Conservation (phyloP, 2,888 invertebrate species). For the Tenthredo livida region DNA sequence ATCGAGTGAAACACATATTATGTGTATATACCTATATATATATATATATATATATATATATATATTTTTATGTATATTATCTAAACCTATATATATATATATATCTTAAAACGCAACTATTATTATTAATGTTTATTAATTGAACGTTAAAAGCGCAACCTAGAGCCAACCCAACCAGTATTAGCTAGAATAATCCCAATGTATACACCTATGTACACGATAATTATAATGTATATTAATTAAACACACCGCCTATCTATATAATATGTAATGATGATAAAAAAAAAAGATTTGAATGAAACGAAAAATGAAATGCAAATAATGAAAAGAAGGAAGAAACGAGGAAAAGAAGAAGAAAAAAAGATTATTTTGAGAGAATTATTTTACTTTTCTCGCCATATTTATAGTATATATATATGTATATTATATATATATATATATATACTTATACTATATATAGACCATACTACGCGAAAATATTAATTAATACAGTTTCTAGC, state of each 20-base stretch:
- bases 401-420: not conserved
- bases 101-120: too few relatives aligned
- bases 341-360: not conserved
- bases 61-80: not conserved
- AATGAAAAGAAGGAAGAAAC: not conserved
- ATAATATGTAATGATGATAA: not conserved
- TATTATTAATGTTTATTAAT: slow-evolving; percentile 12
- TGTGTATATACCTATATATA: not conserved
- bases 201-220: not conserved
- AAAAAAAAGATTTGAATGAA: not conserved
- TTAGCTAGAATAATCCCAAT: slow-evolving; percentile 45
- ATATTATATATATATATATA: not conserved
- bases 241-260: not conserved
- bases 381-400: slow-evolving; percentile 11
- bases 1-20: too few relatives aligned
- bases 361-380: slow-evolving; percentile 28
- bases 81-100: too few relatives aligned
- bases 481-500: too few relatives aligned
- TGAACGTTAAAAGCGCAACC: not conserved
- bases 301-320: not conserved
- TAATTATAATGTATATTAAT: not conserved
- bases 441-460: not conserved
- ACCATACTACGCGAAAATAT: not conserved
- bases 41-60: too few relatives aligned
- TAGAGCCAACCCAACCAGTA: slow-evolving; percentile 51